Conservation (phyloP, 2,113 vertebrate genomes). For the Psittacula cyanocephala region DNA sequence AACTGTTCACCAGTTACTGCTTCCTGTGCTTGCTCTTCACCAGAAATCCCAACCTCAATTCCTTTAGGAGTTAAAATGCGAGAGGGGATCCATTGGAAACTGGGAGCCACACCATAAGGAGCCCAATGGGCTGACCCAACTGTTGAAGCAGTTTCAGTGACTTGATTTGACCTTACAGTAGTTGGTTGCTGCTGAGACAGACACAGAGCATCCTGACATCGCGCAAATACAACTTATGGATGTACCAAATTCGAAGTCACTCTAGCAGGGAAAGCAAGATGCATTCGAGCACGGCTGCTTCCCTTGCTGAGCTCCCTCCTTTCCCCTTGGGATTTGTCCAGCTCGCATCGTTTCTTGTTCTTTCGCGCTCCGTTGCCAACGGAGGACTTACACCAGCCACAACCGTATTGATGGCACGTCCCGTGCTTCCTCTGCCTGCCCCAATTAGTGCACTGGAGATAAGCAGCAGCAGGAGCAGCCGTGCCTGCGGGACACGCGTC, state of each 20-base stretch:
- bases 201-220: fast-evolving
- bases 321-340: neutral
- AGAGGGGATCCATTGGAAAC: fast-evolving
- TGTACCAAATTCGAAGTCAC: no score
- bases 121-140: neutral
- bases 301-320: neutral
- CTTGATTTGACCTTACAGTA: neutral
- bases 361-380: neutral
- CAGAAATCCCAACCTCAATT: neutral
- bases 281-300: neutral
- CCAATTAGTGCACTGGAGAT: conserved; percentile 12
- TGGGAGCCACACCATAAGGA: neutral
- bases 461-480: neutral
- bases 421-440: neutral
- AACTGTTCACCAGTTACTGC: neutral
- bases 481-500: neutral
- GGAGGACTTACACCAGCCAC: neutral
- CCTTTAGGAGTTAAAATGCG: fast-evolving
- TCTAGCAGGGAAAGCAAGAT: neutral
- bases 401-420: neutral
- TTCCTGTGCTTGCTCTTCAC: neutral
- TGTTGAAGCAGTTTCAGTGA: fast-evolving
- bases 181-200: neutral
- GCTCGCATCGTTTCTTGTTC: fast-evolving
- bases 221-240: neutral